These are phyloP conservation scores for Archocentrus centrarchus DNA, from an alignment of 2,113 vertebrate species.

Conservation along the genomic window DNA sequence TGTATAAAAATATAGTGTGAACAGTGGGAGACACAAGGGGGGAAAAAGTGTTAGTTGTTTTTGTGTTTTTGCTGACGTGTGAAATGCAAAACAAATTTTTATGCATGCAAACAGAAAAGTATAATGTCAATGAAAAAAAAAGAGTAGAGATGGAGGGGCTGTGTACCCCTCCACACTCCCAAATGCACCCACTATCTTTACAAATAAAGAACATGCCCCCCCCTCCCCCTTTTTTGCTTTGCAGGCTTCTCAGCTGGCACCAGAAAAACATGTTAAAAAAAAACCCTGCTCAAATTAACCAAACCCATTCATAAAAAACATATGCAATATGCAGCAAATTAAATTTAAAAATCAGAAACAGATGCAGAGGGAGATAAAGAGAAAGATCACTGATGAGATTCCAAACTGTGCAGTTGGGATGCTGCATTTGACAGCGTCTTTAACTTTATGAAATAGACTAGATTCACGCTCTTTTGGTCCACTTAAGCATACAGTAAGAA, in stretches of 20 bases:
- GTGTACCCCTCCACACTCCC: neutral
- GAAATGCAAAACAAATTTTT: conserved; percentile 17
- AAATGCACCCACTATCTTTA: neutral
- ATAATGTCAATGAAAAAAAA: neutral
- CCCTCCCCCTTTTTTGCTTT: neutral
- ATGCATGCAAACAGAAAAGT: neutral
- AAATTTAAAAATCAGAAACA: accelerated
- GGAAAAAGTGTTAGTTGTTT: neutral
- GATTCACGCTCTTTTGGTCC: neutral
- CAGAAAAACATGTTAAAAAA: neutral
- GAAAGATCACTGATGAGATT: neutral
- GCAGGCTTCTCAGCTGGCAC: neutral
- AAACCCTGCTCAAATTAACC: neutral
- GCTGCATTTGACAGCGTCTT: too few species aligned
- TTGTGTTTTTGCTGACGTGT: neutral
- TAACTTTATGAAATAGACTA: neutral
- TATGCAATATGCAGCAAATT: neutral
- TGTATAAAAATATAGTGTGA: neutral
- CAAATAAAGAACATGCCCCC: neutral
- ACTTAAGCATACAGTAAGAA: neutral
- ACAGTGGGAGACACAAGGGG: neutral
- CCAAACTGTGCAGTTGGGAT: neutral
- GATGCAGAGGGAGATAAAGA: neutral
- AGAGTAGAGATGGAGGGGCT: neutral
- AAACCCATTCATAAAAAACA: neutral